Evolutionary conservation across 2,888 invertebrate genomes (phyloP), one percentile per base, ranked within the genome.

Genomic region (Tetropium fuscum): DNA sequence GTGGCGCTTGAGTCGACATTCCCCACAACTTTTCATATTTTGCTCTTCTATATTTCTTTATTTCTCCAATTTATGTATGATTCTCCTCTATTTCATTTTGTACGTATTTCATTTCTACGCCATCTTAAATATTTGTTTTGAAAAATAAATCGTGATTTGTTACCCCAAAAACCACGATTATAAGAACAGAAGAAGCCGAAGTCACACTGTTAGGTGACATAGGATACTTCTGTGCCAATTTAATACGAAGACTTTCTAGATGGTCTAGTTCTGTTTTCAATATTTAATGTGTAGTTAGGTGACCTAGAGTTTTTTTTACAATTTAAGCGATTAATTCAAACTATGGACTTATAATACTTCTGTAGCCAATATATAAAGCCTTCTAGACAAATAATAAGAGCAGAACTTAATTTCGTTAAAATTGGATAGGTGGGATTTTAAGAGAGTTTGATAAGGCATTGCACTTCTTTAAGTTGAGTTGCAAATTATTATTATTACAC

Each of bases 41-140:
- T 10, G 10, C 13, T 34, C 34, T 34, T 34, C 11, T 34, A 13
- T 34, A 34, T 13, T n/a, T 34, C 13, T 34, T 34, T 34, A 34
- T 34, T 34, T 34, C 34, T 34, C 34, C 34, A 34, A 34, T 34
- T 34, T 2, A 34, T 34, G 13, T 34, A 34, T 34, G 34, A 11
- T 34, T 34, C 13, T 34, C 34, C 34, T 34, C 13, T 34, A 34
- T 34, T 34, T 34, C 34, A 10, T 34, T 34, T 34, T 34, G 13
- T 34, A 11, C 34, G 34, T 13, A 34, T 34, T 34, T 34, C 34
- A 34, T 34, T 34, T 34, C 34, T 13, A 34, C 34, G 13, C 34
- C 34, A 34, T 34, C 13, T n/a, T n/a, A n/a, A n/a, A n/a, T n/a
- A n/a, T n/a, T n/a, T n/a, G n/a, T n/a, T n/a, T n/a, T n/a, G n/a